Percentiles rank a stretch among this genome's conserved stretches.
Evolutionary conservation across 1,140 invertebrate species (phyloP).

Genomic region (Atta colombica): DNA sequence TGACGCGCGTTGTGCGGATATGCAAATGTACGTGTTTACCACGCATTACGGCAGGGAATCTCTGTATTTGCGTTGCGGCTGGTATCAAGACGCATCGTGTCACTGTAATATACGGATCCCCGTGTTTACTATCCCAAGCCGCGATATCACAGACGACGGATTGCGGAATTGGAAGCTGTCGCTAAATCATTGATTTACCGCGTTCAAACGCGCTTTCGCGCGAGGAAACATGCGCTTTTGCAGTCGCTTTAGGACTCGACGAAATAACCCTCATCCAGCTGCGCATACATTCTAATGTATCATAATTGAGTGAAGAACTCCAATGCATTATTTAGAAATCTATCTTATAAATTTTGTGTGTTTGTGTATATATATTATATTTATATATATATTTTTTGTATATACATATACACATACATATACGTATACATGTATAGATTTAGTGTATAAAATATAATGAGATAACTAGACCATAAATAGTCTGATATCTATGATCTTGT

Average conservation of each 20-base stretch:
- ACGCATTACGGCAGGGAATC: conserved; percentile 49
- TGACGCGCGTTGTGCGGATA: conserved; percentile 36
- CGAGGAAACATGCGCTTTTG: conserved; percentile 42
- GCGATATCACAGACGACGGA: conserved; percentile 40
- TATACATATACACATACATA: too few species aligned
- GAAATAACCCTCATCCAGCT: neutral
- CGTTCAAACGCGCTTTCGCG: conserved; percentile 18
- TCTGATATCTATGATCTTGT: too few species aligned
- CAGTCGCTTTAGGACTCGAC: neutral
- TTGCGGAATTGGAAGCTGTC: conserved; percentile 48
- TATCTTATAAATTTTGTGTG: neutral
- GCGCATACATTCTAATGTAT: neutral
- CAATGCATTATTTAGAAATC: neutral
- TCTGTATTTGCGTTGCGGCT: conserved; percentile 52
- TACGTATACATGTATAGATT: neutral
- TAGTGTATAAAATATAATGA: neutral
- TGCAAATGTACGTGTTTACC: conserved; percentile 50
- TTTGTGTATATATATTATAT: too few species aligned
- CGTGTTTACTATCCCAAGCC: conserved; percentile 39
- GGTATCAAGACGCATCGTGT: conserved; percentile 54
- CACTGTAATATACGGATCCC: conserved; percentile 41
- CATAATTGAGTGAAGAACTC: neutral
- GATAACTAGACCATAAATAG: too few species aligned
- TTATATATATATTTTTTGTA: too few species aligned
- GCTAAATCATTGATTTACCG: conserved; percentile 59